Conservation (phyloP, 2,113 vertebrate genomes). For the Silurus meridionalis region DNA sequence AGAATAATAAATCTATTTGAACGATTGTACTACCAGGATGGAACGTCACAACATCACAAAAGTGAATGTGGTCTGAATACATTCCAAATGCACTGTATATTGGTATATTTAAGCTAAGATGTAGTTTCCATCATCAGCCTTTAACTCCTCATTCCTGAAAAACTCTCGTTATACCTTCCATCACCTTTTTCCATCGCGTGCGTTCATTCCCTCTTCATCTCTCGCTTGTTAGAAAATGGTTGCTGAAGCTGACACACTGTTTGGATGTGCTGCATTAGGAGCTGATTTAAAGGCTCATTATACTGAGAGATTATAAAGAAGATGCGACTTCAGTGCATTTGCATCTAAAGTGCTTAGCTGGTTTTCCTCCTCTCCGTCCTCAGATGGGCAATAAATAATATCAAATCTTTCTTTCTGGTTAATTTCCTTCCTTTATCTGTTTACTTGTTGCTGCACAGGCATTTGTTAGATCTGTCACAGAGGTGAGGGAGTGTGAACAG, state of each 20-base stretch:
- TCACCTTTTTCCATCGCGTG: constrained; percentile 18
- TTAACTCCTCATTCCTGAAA: background rate
- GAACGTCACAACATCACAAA: too few species aligned
- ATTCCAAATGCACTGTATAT: too few species aligned
- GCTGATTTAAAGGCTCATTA: constrained; percentile 75
- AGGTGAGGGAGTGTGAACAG: background rate
- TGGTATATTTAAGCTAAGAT: background rate
- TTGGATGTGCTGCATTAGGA: constrained; percentile 68
- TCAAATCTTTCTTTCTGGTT: background rate
- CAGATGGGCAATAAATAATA: background rate
- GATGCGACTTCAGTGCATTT: constrained; percentile 68
- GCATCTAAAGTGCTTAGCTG: constrained; percentile 58
- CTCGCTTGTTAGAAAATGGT: constrained; percentile 62
- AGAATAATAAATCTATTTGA: too few species aligned
- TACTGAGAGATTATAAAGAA: constrained; percentile 66
- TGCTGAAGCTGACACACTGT: constrained; percentile 65
- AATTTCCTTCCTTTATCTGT: background rate
- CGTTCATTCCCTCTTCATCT: background rate
- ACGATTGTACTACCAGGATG: too few species aligned
- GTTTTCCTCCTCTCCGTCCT: constrained; percentile 15
- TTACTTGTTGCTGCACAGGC: background rate
- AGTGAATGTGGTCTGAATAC: too few species aligned
- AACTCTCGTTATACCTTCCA: background rate
- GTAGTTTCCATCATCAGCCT: constrained; percentile 22
- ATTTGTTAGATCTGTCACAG: background rate